Base-by-base conservation (phyloP, 92 coral and sea anemone species). In the Desmophyllum pertusum region DNA sequence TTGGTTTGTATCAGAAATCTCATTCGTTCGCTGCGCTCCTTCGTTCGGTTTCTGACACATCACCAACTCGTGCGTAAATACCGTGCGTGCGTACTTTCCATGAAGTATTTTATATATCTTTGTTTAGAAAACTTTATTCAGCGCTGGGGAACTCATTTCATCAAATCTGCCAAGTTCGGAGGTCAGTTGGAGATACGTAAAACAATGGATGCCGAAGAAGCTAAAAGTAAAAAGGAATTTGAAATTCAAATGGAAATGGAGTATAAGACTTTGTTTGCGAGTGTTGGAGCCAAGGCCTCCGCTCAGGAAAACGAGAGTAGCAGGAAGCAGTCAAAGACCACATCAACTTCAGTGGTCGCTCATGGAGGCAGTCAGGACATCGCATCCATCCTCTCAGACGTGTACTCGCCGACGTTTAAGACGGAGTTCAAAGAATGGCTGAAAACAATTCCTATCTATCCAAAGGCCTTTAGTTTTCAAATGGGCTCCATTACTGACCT, bases 381-480 rank as follows among this genome's bases (percentile, higher is more conserved):
- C 30, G 83, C 83, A 14, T 78, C 83, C 19, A 78, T 78, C 15
- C n/a, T 78, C 39, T 78, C 83, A 33, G 83, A 78, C 17, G 73
- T 78, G 63, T 78, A 78, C 73, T 78, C 83, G 23, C 83, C 83
- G 11, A 78, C 83, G 1, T 78, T 78, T 31, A 78, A 78, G 73
- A 78, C 43, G 4, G 81, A 76, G 19, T 76, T 52, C 68, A 76
- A 76, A 51, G 81, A 76, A 50, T 88, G 91, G 92, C 79, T 88
- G 0, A 41, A 72, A 46, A 85, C 90, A 33, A 88, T 88, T 37
- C 71, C 81, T 10, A 10, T 23, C 30, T 88, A 78, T 83, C 92
- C 92, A 25, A 88, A 88, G 27, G 85, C 92, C 36, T 88, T 88
- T 61, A 50, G 76, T 40, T 84, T 89, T 17, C 83, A 78, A 57